Evolutionary conservation across 2,113 vertebrate species (phyloP).

Genomic region (Cnemophilus loriae): DNA sequence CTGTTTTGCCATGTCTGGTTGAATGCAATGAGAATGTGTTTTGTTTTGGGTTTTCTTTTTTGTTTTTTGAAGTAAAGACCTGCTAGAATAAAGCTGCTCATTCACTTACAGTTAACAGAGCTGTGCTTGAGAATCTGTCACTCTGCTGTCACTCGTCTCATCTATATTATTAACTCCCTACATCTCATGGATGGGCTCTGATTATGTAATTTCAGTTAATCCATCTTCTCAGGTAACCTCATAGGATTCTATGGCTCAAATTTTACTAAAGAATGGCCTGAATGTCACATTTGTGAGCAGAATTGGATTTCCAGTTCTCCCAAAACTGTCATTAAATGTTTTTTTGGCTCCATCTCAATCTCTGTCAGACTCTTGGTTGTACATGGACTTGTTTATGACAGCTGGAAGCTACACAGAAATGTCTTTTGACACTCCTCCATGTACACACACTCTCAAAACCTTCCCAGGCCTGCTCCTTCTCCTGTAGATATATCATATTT

Average conservation of each 20-base stretch:
- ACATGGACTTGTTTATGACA: neutral
- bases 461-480: neutral
- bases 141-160: neutral
- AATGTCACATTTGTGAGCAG: neutral
- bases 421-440: neutral
- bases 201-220: neutral
- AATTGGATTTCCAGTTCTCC: neutral
- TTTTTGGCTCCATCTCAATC: neutral
- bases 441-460: neutral
- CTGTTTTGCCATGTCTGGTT: neutral
- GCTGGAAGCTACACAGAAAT: neutral
- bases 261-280: neutral
- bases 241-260: neutral
- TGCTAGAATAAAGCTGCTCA: neutral
- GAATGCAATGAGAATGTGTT: neutral
- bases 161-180: neutral
- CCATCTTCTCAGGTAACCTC: neutral
- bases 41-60: neutral
- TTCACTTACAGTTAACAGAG: neutral
- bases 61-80: neutral
- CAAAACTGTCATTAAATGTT: neutral
- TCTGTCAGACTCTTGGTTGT: neutral
- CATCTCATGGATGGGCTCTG: neutral
- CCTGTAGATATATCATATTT: conserved; percentile 16
- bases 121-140: neutral